These are phyloP conservation scores for Chrysoperla carnea DNA, from an alignment of 1,140 invertebrate genomes.

Conservation along the genomic window DNA sequence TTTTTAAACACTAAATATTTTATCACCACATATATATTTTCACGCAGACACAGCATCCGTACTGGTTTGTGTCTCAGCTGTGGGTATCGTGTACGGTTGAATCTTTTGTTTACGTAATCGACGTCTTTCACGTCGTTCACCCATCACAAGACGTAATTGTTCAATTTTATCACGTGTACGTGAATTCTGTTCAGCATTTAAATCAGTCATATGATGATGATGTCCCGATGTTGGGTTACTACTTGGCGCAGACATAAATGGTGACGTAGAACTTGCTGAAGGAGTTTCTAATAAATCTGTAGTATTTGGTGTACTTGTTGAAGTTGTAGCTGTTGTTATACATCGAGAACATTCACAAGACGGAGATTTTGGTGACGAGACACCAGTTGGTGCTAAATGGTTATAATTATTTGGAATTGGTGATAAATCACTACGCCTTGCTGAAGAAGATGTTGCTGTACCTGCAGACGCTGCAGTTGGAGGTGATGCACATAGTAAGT, in stretches of 20 bases:
- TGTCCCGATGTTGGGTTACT: slow-evolving; percentile 6
- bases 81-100: slow-evolving; percentile 43
- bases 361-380: not conserved
- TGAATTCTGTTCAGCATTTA: slow-evolving; percentile 25
- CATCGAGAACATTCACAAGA: not conserved
- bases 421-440: not conserved
- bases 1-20: no score
- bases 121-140: slow-evolving; percentile 63
- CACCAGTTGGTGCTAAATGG: no score
- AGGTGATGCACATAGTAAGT: slow-evolving; percentile 74
- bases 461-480: slow-evolving; percentile 15
- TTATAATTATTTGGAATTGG: no score
- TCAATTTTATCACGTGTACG: slow-evolving; percentile 62
- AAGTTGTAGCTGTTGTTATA: not conserved
- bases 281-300: not conserved
- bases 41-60: no score
- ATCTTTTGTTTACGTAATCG: slow-evolving; percentile 58
- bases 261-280: slow-evolving; percentile 7
- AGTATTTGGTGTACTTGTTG: not conserved
- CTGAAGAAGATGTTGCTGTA: slow-evolving; percentile 6
- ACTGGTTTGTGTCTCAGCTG: no score
- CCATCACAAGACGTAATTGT: slow-evolving; percentile 70
- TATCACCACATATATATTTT: no score
- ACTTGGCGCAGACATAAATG: slow-evolving; percentile 19
- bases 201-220: slow-evolving; percentile 11